Base-by-base conservation (phyloP, 2,797 vertebrate species). In the Scomberomorus guttatus region DNA sequence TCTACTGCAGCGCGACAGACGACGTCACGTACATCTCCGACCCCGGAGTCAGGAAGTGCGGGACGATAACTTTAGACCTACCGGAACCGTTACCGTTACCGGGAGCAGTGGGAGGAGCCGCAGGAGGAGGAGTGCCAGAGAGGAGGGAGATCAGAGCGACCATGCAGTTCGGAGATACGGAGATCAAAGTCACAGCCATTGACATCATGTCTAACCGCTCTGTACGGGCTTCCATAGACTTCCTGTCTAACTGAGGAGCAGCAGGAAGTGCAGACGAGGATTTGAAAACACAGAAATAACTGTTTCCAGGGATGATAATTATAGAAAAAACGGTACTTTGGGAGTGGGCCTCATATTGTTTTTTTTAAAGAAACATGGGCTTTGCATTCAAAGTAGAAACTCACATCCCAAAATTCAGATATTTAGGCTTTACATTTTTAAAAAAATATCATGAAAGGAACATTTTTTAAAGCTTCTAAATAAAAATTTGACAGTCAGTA, bases 131-230 rank as follows among this genome's bases (percentile, higher is more conserved):
- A 24, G 81, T 24, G n/a, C 71, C 72, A 0, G 87, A 44, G 70
- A 96, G 98, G n/a, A 94, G 98, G 0, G 98, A 99, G 95, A 99
- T 99, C 89, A 95, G 96, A 0, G 89, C 97, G 3, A 96, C 95
- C 90, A 99, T 99, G 98, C 97, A 99, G 94, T 99, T 99, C 0
- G 97, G 98, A 11, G 98, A 99, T 93, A 99, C 98, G 0, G 98
- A 99, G 93, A 99, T 99, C 87, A 98, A 98, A 93, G 97, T 99
- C 79, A 97, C 95, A 0, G 98, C 98, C 0, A 82, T 98, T 50
- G 98, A 99, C 39, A 90, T 96, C 82, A 90, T 93, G 88, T 97
- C 97, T n/a, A 93, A 95, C 39, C 95, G 95, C 83, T 95, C 94
- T 0, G 97, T 99, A 25, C 92, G 95, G 5, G 97, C 97, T 10